Base-by-base conservation (phyloP, 2,113 vertebrate species). In the Onychostoma macrolepis region DNA sequence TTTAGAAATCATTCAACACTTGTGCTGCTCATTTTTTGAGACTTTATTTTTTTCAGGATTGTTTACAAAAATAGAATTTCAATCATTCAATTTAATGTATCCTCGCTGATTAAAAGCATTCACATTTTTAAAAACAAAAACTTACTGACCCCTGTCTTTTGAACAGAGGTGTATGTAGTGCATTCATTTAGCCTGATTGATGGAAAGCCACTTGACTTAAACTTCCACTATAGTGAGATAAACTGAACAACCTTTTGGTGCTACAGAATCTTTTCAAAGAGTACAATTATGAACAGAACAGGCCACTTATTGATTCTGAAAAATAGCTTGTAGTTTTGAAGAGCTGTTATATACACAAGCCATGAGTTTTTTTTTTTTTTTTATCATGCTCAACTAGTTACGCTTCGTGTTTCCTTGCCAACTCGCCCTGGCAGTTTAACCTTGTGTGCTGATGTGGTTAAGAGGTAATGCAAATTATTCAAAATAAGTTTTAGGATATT, bases 291-390 rank as follows among this genome's bases (percentile, higher is more conserved):
- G 38, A 43, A 0, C 30, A 63, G 26, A 78, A 67, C 41, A 50
- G 26, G 12, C 12, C 61, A 69, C 58, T 78, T 67, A 83, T 71
- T 8, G 65, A 85, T 77, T 76, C 15, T 61, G 38, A 77, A 33
- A 24, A 61, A 2, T 45, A 77, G 26, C 30, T 83, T 63, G 15
- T 43, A 81, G 36, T 28, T 2, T 53, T 77, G 58, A 36, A 61
- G 38, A 24, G 19, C 45, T 67, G 30, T 45, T 48, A 4, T 67
- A 2, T 3, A 11, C 69, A 38, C 30, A 72, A 45, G 24, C 11
- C 17, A 2, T 30, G 38, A 19, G 21, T 74, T 12, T 63, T 48
- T 53, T n/a, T n/a, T n/a, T 12, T 53, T 33, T 38, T 11, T 76
- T 50, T 58, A n/a, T 61, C n/a, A 45, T 48, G 4, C 7, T 71